Evolutionary conservation across 1,140 invertebrate species (phyloP), one percentile per base, ranked within the genome.

Genomic region (Magallana gigas): DNA sequence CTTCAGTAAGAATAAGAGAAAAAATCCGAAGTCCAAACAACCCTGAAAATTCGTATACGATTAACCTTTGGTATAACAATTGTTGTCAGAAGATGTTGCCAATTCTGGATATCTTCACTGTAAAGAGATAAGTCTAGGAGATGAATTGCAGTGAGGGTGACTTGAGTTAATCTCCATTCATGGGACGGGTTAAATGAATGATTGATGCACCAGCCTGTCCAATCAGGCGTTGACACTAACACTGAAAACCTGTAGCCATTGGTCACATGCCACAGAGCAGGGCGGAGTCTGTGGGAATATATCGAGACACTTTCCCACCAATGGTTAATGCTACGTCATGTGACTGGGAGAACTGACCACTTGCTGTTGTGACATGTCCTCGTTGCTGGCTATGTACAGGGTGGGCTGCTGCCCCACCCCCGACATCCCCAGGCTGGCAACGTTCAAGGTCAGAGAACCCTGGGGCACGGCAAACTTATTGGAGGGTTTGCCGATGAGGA

Each of bases 391-490:
- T 57, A 93, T 91, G 23, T 92, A 89, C 11, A 93, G 85, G 11
- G 92, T 91, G 57, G 90, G 91, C 76, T 89, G 90, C 48, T 88
- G 90, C 58, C 89, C 83, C 8, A 87, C 88, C n/a, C 92, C 83
- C 8, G 89, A 88, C 68, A 76, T 76, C 9, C 68, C 68, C 0
- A 92, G 83, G 36, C 90, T 91, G 23, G 90, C 82, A 29, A 93
- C 85, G 4, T 92, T 92, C 86, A 93, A 91, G n/a, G 91, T 93
- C 18, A 93, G 80, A 0, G 92, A 93, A 59, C 93, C 90, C 14
- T 92, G 92, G 80, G 92, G 91, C 85, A 93, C 87, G 12, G 91
- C 91, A 18, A 93, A 56, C 83, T 93, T 92, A 56, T 90, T 92
- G 9, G 85, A 57, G 8, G 91, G 89, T 84, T 92, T 93, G 12